Base-by-base conservation (phyloP, 2,113 vertebrate species). In the Chaenogobius annularis region DNA sequence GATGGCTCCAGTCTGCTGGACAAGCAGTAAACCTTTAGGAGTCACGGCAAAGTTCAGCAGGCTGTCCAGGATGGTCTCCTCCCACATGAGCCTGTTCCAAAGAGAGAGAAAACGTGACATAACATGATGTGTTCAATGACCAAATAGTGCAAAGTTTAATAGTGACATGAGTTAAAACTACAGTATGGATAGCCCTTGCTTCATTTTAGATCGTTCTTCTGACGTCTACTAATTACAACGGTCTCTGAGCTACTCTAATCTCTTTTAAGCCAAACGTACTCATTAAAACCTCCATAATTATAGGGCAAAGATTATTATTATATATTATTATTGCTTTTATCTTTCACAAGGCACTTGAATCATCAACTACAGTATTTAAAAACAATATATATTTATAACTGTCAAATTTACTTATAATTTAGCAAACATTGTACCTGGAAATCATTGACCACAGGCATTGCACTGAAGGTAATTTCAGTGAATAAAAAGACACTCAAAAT, bases 11-110 rank as follows among this genome's bases (percentile, higher is more conserved):
- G 95, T 97, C 85, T 93, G 94, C 55, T 96, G 95, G 55, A 99
- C 96, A 72, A 98, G 92, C 26, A 97, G 85, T 10, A 98, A 88
- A 73, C 98, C 98, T 91, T 93, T 97, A 10, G 97, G 96, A 5
- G 97, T 97, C 1, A 94, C 92, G 65, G 95, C 94, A 89, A 98
- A 99, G 89, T 95, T 94, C 67, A 99, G 83, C 88, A 99, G 91
- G 79, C 95, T 94, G 87, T 98, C 96, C 89, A 99, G 87, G 79
- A 99, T 85, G 56, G 95, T 95, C 68, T 98, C 96, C 91, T 98
- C 95, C 95, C 95, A 98, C 68, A 94, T 56, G 64, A 92, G 85
- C 72, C 98, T 99, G 92, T 17, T 20, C 1, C 35, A 69, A 5
- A 71, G 37, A 14, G 7, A 54, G 1, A 66, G 6, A 35, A 35